phyloP scores from a whole-genome alignment of 2,888 invertebrate genomes.

The Eremobia ochroleuca region DNA sequence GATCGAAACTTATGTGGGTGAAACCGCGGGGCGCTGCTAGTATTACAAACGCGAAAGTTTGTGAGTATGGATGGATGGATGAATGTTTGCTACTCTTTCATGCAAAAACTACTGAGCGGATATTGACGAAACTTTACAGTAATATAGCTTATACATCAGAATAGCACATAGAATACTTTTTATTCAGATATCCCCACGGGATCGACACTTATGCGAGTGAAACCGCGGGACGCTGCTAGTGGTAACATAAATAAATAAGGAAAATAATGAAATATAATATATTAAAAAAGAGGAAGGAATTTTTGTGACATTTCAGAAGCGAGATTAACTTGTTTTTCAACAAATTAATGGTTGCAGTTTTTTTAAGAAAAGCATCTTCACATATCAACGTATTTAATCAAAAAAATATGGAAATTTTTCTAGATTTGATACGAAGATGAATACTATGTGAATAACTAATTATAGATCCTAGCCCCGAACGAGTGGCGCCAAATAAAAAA shows the following conservation, averaged over 20 bases:
- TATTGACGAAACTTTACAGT: too few relatives aligned
- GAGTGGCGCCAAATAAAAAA: conserved; percentile 42
- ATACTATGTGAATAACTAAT: conserved; percentile 10
- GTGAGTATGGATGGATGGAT: too few relatives aligned
- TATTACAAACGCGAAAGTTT: too few relatives aligned
- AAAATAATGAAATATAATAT: background rate
- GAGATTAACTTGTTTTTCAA: background rate
- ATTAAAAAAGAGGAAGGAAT: background rate
- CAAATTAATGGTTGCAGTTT: conserved; percentile 1
- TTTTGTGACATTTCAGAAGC: background rate
- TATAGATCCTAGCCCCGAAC: background rate
- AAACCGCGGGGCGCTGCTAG: too few relatives aligned
- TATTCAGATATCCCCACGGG: too few relatives aligned
- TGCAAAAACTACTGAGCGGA: too few relatives aligned
- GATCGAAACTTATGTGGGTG: too few relatives aligned
- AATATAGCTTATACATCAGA: too few relatives aligned
- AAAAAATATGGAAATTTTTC: conserved; percentile 19
- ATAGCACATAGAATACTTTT: too few relatives aligned
- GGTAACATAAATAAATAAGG: background rate
- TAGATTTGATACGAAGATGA: background rate
- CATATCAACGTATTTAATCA: background rate
- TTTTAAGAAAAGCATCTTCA: background rate
- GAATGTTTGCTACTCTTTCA: too few relatives aligned
- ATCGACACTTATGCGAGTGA: too few relatives aligned
- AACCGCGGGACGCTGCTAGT: too few relatives aligned